phyloP scores from a whole-genome alignment of 1,140 invertebrate genomes.

The Heliconius himera region DNA sequence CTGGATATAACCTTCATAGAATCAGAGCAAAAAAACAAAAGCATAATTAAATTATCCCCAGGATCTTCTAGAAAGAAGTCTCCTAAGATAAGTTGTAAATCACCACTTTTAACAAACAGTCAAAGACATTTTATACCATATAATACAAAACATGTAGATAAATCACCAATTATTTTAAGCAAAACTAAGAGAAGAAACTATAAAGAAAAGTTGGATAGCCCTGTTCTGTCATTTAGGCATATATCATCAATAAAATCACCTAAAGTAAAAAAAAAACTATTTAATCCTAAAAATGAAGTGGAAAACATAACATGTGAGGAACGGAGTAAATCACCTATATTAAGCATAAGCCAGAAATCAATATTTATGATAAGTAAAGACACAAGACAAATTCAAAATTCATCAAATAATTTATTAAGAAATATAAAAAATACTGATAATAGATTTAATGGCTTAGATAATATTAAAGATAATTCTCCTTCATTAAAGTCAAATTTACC shows the following conservation, averaged over 20 bases:
- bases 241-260: slow-evolving; percentile 41
- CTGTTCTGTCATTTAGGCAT: slow-evolving; percentile 36
- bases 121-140: slow-evolving; percentile 13
- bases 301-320: slow-evolving; percentile 6
- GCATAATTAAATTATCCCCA: slow-evolving; percentile 29
- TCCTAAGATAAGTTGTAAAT: slow-evolving; percentile 35
- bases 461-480: background rate
- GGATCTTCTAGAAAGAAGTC: slow-evolving; percentile 23
- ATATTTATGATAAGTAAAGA: background rate
- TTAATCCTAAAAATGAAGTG: slow-evolving; percentile 32
- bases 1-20: slow-evolving; percentile 54
- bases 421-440: background rate
- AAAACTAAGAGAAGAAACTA: background rate
- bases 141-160: background rate
- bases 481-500: slow-evolving; percentile 30
- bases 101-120: slow-evolving; percentile 42
- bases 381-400: background rate
- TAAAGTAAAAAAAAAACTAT: slow-evolving; percentile 60
- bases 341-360: background rate
- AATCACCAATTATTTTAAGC: slow-evolving; percentile 14
- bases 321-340: slow-evolving; percentile 32
- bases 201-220: slow-evolving; percentile 39
- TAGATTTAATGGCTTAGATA: background rate
- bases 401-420: background rate
- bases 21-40: slow-evolving; percentile 25